Percentiles rank a stretch among this genome's conserved stretches.
Conservation (phyloP, 2,113 vertebrate genomes). For the Oreochromis niloticus region DNA sequence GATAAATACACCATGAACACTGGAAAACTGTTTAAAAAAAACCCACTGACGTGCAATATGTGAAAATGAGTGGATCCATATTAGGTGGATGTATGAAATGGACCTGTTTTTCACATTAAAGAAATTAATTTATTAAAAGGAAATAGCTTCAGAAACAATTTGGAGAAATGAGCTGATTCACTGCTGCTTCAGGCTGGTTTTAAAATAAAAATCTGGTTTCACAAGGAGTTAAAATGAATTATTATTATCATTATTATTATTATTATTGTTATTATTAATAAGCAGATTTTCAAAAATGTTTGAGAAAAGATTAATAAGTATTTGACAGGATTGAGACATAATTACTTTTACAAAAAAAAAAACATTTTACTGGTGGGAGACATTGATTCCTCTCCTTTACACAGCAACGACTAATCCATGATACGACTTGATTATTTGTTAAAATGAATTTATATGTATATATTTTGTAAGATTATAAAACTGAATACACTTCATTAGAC, state of each 20-base stretch:
- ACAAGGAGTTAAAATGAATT: background rate
- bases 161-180: background rate
- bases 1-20: background rate
- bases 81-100: background rate
- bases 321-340: background rate
- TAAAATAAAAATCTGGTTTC: background rate
- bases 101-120: background rate
- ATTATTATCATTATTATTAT: background rate
- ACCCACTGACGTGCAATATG: background rate
- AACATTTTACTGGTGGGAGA: background rate
- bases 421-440: background rate
- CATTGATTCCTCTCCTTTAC: background rate
- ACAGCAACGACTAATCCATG: background rate
- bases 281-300: background rate
- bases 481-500: background rate
- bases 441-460: background rate
- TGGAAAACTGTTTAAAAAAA: background rate
- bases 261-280: background rate
- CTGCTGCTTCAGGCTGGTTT: background rate
- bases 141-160: background rate
- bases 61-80: background rate
- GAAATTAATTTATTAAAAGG: background rate
- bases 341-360: background rate
- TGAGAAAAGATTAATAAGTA: background rate
- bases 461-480: background rate